Conservation (phyloP, 2,888 invertebrate species). For the Drepana falcataria region DNA sequence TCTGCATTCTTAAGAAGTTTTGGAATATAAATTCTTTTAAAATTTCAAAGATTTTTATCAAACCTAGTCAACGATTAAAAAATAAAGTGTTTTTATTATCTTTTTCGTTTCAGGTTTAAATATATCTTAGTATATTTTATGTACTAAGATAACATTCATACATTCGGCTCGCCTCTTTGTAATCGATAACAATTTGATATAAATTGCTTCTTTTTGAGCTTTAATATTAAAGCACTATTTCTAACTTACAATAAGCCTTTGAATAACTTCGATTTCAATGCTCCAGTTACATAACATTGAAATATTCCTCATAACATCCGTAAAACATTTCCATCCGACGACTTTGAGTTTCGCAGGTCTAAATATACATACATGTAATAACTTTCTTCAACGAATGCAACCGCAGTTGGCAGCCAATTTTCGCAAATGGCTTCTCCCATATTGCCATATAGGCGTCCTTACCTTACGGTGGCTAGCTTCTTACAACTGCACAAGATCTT, state of each 20-base stretch:
- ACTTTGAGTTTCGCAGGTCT: not conserved
- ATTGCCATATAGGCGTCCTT: conserved; percentile 16
- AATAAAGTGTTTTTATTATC: too few relatives aligned
- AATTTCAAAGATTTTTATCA: not conserved
- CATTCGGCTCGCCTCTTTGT: too few relatives aligned
- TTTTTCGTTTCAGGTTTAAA: too few relatives aligned
- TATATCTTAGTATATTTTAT: too few relatives aligned
- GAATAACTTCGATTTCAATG: too few relatives aligned
- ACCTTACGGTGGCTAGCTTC: not conserved
- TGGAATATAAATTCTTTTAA: not conserved
- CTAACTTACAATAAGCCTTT: too few relatives aligned
- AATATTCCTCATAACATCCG: not conserved
- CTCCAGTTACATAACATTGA: not conserved
- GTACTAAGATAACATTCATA: too few relatives aligned
- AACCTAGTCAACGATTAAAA: too few relatives aligned
- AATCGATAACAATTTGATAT: too few relatives aligned
- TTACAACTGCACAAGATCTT: not conserved
- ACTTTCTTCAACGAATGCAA: conserved; percentile 9
- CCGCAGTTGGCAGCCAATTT: conserved; percentile 36
- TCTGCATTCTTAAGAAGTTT: not conserved
- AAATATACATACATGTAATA: not conserved
- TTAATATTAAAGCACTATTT: too few relatives aligned
- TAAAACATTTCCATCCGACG: not conserved
- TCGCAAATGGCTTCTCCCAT: conserved; percentile 30
- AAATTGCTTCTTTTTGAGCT: too few relatives aligned